phyloP scores from a whole-genome alignment of 64 coral and sea anemone genomes.

The Stichodactyla mertensii region DNA sequence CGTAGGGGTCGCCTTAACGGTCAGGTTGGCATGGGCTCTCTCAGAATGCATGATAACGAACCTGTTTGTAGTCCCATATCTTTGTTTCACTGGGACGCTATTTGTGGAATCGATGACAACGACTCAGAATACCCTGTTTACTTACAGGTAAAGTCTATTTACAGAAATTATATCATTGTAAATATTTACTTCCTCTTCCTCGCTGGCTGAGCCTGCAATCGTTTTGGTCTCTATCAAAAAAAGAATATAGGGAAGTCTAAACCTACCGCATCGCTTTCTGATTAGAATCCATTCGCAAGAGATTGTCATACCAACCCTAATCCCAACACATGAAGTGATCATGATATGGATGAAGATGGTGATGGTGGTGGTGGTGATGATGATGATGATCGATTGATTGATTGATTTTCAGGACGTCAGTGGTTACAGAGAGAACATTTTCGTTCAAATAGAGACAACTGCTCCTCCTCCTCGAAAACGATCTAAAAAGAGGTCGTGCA shows the following conservation, averaged over 20 bases:
- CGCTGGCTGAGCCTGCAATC: too few relatives aligned
- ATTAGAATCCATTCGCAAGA: too few relatives aligned
- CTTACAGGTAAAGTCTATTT: constrained; percentile 38
- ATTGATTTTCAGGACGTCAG: constrained; percentile 56
- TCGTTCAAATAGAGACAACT: constrained; percentile 96
- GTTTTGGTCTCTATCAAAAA: too few relatives aligned
- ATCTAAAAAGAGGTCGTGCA: constrained; percentile 74
- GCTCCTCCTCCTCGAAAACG: constrained; percentile 68
- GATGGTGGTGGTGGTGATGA: not conserved
- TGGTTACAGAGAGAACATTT: constrained; percentile 72
- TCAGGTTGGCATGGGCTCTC: constrained; percentile 62
- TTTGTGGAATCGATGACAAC: constrained; percentile 64
- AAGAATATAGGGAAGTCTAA: too few relatives aligned
- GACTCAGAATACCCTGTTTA: constrained; percentile 90
- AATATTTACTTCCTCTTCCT: too few relatives aligned
- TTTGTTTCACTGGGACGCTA: constrained; percentile 92
- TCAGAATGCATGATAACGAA: constrained; percentile 77
- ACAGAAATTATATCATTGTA: not conserved
- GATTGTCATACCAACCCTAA: too few relatives aligned
- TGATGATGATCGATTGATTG: not conserved
- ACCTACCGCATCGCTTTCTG: too few relatives aligned
- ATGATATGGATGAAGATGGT: not conserved
- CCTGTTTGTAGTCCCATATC: constrained; percentile 61
- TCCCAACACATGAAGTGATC: not conserved
- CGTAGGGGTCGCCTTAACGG: constrained; percentile 60